Conservation (phyloP, 1,140 invertebrate species). For the Scylla paramamosain region DNA sequence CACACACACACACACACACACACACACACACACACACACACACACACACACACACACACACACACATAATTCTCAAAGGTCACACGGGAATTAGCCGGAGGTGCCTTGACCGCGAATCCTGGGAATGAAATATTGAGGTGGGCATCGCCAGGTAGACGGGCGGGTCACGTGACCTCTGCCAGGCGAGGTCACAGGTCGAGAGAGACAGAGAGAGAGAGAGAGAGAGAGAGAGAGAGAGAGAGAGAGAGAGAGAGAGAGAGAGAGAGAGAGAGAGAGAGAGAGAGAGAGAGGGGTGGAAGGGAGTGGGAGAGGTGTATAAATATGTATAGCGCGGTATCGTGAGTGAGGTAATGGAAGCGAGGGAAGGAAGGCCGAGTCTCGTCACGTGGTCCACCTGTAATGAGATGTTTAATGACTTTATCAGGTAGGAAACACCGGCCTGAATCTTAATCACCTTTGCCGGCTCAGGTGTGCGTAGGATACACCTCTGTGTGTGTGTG, state of each 20-base stretch:
- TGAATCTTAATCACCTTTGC: background rate
- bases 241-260: background rate
- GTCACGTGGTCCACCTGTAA: background rate
- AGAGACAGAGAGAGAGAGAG: conserved; percentile 7
- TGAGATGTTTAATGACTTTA: background rate
- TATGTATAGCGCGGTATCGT: too few relatives aligned
- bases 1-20: too few relatives aligned
- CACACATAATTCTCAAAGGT: background rate
- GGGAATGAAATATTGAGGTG: conserved; percentile 13
- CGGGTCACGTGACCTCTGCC: background rate
- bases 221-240: background rate
- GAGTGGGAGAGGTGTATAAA: too few relatives aligned
- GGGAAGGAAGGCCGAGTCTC: too few relatives aligned
- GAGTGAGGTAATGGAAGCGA: too few relatives aligned
- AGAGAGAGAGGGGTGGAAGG: background rate
- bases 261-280: background rate
- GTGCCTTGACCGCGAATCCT: background rate
- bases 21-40: conserved; percentile 16
- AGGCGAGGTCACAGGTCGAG: background rate
- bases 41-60: conserved; percentile 20
- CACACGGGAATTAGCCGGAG: background rate
- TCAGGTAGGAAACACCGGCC: background rate
- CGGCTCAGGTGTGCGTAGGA: background rate
- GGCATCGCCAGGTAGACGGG: background rate
- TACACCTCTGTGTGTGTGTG: conserved; percentile 13